Conservation (phyloP, 2,888 invertebrate species). For the Protophormia terraenovae region DNA sequence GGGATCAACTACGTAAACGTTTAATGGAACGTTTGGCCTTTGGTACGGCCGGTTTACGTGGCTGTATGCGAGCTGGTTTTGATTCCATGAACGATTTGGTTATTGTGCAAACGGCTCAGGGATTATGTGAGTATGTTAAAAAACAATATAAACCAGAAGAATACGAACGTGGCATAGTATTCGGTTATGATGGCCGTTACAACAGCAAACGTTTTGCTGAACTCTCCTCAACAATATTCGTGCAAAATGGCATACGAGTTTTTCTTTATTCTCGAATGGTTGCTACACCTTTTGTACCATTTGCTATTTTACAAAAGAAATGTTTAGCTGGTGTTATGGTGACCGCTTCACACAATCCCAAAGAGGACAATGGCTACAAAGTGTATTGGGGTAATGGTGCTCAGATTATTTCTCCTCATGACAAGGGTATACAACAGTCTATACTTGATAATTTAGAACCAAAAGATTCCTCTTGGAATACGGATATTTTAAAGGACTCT, state of each 20-base stretch:
- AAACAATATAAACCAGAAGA: constrained; percentile 83
- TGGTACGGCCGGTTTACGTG: constrained; percentile 96
- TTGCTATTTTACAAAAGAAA: constrained; percentile 87
- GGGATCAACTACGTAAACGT: constrained; percentile 83
- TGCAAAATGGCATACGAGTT: constrained; percentile 88
- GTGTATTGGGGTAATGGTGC: constrained; percentile 98
- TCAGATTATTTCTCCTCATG: constrained; percentile 96
- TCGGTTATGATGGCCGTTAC: constrained; percentile 96
- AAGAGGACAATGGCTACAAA: constrained; percentile 98
- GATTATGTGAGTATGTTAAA: constrained; percentile 89
- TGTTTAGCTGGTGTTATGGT: constrained; percentile 95
- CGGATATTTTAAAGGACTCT: constrained; percentile 82
- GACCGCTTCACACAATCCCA: constrained; percentile 97
- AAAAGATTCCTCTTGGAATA: constrained; percentile 89
- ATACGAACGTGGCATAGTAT: constrained; percentile 87
- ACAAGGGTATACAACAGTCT: constrained; percentile 90
- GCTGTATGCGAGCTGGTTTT: constrained; percentile 96
- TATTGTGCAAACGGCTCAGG: constrained; percentile 97
- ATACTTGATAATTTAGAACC: constrained; percentile 92
- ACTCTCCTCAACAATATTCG: constrained; percentile 91
- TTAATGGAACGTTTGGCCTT: constrained; percentile 89
- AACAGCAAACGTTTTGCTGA: constrained; percentile 92
- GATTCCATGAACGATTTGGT: constrained; percentile 98
- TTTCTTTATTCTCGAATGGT: constrained; percentile 90
- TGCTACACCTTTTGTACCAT: constrained; percentile 97